Evolutionary conservation across 2,888 invertebrate species (phyloP), one percentile per base, ranked within the genome.

Genomic region (Notodonta dromedarius): DNA sequence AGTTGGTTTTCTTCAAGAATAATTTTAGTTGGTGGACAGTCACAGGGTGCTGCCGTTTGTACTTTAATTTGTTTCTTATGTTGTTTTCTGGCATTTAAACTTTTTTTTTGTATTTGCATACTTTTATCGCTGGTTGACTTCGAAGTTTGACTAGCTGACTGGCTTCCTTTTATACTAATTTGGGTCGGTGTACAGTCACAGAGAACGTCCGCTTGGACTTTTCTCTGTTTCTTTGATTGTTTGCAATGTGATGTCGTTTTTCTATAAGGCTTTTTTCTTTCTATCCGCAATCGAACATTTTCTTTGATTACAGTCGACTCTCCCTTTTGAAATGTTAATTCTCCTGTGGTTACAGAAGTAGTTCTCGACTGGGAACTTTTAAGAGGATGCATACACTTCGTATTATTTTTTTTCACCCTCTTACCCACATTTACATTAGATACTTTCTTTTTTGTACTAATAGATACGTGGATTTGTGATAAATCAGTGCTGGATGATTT

Each of bases 351-450:
- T 13, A n/a, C 46, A n/a, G 46, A n/a, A 12, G 6, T 9, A 54
- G n/a, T 54, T 39, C 2, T 39, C 14, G 54, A 54, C 13, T 39
- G 14, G 3, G 54, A 40, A n/a, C 2, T 13, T 39, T 32, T 54
- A 13, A 14, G 11, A 11, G 32, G 24, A 39, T 39, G 39, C 54
- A 54, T 54, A n/a, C 54, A 54, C 5, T 54, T 39, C 8, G 8
- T 39, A 54, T 54, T 4, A 0, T 12, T 39, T 54, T 54, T 24
- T 8, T 54, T 54, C 16, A 8, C 14, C 16, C 61, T 50, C 46
- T 46, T 57, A 16, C 50, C 39, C 8, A 39, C 54, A 39, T 54
- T 54, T 8, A 39, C 54, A 54, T 54, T n/a, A 14, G 54, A 54
- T 6, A 39, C 39, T n/a, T 39, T 54, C 24, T 39, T 54, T 14